These are phyloP conservation scores for Lacerta viridis DNA, from an alignment of 2,797 vertebrate species.

Conservation along the genomic window DNA sequence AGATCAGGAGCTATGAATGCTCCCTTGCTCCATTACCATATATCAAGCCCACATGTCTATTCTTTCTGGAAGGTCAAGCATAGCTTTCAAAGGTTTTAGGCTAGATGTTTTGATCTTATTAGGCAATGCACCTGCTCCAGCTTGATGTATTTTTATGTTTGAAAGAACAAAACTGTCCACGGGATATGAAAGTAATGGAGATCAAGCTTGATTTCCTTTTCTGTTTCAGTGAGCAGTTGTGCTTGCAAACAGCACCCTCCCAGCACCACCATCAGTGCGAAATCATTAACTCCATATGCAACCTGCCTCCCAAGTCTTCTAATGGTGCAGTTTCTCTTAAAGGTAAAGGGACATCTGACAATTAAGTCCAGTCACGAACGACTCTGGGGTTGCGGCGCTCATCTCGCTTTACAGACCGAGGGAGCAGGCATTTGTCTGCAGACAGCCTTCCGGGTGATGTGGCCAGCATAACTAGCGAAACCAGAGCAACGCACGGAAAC, in stretches of 20 bases:
- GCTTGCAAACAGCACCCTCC: not conserved
- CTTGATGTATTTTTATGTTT: not conserved
- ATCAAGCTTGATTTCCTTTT: not conserved
- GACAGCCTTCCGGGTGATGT: no score
- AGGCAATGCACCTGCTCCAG: not conserved
- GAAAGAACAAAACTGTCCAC: not conserved
- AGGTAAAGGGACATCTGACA: no score
- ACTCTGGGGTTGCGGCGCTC: no score
- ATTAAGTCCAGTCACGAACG: no score
- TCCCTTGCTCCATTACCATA: not conserved
- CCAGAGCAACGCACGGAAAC: no score
- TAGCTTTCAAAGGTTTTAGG: constrained; percentile 3
- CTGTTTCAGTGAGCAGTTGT: not conserved
- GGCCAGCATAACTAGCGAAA: no score
- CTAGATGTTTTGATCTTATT: not conserved
- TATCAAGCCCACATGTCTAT: not conserved
- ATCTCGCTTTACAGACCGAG: no score
- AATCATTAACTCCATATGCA: not conserved
- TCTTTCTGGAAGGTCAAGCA: not conserved
- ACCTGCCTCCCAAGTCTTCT: not conserved
- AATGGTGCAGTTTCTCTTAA: not conserved
- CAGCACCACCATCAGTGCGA: no score
- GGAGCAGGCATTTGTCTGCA: no score
- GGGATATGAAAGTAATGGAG: not conserved
- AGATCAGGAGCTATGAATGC: not conserved